Percentiles rank a stretch among this genome's conserved stretches.
phyloP scores from a whole-genome alignment of 2,888 invertebrate genomes.

The Caenorhabditis sulstoni region DNA sequence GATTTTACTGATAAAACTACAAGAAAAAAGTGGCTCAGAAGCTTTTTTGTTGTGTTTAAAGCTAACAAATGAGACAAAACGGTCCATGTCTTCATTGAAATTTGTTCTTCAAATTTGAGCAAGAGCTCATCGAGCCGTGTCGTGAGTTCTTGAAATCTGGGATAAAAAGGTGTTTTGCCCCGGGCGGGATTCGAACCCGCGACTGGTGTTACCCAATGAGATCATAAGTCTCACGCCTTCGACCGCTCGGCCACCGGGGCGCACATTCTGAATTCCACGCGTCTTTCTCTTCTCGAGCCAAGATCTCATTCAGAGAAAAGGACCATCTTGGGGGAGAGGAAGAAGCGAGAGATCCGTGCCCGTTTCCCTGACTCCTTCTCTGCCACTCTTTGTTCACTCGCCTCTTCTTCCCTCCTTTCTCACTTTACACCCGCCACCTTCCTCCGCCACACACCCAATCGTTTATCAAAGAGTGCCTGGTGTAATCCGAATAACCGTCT shows the following conservation, averaged over 20 bases:
- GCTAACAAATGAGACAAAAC: no score
- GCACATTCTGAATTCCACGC: not conserved
- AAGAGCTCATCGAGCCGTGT: no score
- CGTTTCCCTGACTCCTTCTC: not conserved
- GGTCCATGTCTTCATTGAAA: no score
- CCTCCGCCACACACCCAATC: constrained; percentile 14
- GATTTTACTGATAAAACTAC: no score
- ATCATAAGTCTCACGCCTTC: constrained; percentile 38
- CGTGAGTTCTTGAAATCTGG: no score
- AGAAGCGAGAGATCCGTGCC: no score
- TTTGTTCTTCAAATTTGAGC: no score
- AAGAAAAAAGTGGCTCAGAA: no score
- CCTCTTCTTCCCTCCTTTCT: constrained; percentile 5
- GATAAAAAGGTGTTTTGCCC: constrained; percentile 4
- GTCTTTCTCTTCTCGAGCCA: not conserved
- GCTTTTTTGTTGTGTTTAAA: no score
- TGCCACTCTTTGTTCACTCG: not conserved
- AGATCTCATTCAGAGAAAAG: no score
- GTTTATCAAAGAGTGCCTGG: constrained; percentile 29
- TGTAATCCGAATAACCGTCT: constrained; percentile 40
- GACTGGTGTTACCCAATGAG: constrained; percentile 40
- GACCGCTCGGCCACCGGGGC: not conserved
- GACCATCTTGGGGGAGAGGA: no score
- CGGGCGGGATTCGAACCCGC: constrained; percentile 51
- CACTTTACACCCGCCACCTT: constrained; percentile 14